phyloP scores from a whole-genome alignment of 2,797 vertebrate genomes.

The Hyperoplus immaculatus region DNA sequence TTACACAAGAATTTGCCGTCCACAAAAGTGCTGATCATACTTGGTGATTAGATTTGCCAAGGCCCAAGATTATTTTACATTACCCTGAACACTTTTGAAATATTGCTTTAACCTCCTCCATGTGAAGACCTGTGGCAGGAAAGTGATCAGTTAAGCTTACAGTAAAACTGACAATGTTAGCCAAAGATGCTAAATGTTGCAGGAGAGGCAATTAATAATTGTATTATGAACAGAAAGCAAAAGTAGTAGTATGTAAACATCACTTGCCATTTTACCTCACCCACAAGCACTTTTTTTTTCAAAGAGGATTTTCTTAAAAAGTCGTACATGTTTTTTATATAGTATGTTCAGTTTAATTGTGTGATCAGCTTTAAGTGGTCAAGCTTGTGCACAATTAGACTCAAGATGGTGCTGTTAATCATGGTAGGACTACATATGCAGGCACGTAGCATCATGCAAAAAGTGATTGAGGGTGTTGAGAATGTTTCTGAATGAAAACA shows the following conservation, averaged over 20 bases:
- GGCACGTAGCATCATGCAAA: not conserved
- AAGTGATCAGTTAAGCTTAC: not conserved
- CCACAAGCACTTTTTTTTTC: not conserved
- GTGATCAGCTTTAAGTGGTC: too few relatives aligned
- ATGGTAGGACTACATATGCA: not conserved
- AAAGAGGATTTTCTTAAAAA: not conserved
- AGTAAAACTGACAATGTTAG: not conserved
- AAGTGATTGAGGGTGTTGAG: too few relatives aligned
- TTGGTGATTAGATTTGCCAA: not conserved
- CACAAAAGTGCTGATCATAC: not conserved
- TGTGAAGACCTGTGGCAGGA: not conserved
- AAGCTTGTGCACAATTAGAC: too few relatives aligned
- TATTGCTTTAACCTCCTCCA: not conserved
- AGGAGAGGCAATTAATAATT: not conserved
- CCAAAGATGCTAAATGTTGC: not conserved
- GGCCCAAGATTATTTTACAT: not conserved
- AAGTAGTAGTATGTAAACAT: not conserved
- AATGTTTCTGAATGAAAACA: not conserved
- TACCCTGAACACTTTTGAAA: not conserved
- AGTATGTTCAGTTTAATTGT: too few relatives aligned
- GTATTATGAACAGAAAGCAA: not conserved
- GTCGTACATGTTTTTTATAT: too few relatives aligned
- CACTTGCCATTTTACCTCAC: not conserved
- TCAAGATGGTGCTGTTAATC: too few relatives aligned
- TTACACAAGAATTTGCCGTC: not conserved